phyloP scores from a whole-genome alignment of 2,797 vertebrate species.

The Champsocephalus gunnari region DNA sequence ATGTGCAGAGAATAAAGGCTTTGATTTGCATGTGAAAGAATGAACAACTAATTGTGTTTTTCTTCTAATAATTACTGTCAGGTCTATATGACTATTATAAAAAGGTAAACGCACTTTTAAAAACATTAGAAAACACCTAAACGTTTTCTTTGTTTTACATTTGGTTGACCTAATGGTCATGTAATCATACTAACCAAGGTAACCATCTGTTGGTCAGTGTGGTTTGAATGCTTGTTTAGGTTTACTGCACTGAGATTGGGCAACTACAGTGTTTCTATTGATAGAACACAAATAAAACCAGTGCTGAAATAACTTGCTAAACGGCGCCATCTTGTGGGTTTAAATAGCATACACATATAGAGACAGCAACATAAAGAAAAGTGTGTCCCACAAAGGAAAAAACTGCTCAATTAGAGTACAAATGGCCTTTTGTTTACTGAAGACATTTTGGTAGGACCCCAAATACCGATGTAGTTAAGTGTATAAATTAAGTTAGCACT shows the following conservation, averaged over 20 bases:
- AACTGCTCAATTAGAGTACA: neutral
- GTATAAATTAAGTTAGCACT: neutral
- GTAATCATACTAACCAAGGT: neutral
- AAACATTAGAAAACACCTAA: neutral
- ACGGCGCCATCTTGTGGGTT: slow-evolving; percentile 62
- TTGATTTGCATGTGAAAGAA: slow-evolving; percentile 4
- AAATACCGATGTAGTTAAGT: rapidly evolving
- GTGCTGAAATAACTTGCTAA: slow-evolving; percentile 10
- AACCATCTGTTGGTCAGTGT: neutral
- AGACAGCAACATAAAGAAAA: neutral
- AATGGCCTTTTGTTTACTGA: neutral
- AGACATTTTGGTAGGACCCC: neutral
- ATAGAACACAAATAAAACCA: neutral
- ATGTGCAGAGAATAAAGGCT: neutral
- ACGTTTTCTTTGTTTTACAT: too few species aligned
- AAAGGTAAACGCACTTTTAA: neutral
- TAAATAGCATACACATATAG: neutral
- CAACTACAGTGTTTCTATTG: neutral
- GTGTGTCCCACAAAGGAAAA: neutral
- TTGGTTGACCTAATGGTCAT: neutral
- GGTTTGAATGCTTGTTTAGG: neutral
- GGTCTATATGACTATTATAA: neutral
- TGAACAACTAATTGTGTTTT: neutral
- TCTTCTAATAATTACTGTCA: neutral
- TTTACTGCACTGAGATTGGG: neutral